Evolutionary conservation across 2,888 invertebrate species (phyloP).

Genomic region (Habroteleia sp.): DNA sequence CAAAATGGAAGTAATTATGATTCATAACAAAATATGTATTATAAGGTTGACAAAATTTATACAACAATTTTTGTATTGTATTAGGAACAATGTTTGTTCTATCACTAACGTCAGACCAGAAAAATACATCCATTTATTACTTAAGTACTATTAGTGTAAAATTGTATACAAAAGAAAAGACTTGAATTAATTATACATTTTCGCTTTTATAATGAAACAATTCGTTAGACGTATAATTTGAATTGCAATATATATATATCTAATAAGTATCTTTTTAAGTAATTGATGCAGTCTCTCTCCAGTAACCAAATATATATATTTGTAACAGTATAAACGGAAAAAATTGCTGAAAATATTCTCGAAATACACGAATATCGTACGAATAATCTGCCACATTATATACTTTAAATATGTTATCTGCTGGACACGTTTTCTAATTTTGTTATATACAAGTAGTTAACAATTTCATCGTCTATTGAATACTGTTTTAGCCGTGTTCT

Average conservation of each 20-base stretch:
- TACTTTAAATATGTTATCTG: conserved; percentile 39
- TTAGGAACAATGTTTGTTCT: conserved; percentile 23
- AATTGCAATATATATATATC: conserved; percentile 1
- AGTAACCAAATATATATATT: neutral
- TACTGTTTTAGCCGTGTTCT: conserved; percentile 29
- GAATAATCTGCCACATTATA: conserved; percentile 19
- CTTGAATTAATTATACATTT: no score
- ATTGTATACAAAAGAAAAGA: neutral
- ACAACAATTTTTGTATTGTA: conserved; percentile 30
- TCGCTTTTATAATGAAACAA: no score
- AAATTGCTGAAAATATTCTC: conserved; percentile 35
- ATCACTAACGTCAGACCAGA: conserved; percentile 17
- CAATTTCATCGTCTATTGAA: conserved; percentile 36
- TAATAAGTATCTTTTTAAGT: conserved; percentile 30
- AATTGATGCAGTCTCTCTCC: no score
- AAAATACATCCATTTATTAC: conserved; percentile 34
- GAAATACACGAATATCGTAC: conserved; percentile 15
- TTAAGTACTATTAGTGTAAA: conserved; percentile 41
- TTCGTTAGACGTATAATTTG: neutral
- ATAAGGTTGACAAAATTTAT: conserved; percentile 35
- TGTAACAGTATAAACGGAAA: conserved; percentile 8
- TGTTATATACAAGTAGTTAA: conserved; percentile 52
- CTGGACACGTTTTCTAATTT: conserved; percentile 44
- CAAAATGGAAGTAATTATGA: conserved; percentile 35
- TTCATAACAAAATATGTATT: conserved; percentile 27